Base-by-base conservation (phyloP, 2,797 vertebrate genomes). In the Cossypha caffra region DNA sequence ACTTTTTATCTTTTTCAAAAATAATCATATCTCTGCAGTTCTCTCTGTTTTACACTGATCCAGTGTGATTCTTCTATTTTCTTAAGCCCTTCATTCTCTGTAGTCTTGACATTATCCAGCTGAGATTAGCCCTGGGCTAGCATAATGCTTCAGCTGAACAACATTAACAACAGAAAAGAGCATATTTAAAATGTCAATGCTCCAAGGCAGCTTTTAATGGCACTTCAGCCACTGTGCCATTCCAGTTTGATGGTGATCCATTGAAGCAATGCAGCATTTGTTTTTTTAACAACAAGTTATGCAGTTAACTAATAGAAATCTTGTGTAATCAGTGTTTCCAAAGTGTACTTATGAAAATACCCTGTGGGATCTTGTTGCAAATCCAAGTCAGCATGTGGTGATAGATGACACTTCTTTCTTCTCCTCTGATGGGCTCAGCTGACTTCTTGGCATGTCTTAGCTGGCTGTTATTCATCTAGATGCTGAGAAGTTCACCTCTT, bases 331-430 rank as follows among this genome's bases (percentile, higher is more conserved):
- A 57, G 52, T 51, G 81, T 89, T 92, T 95, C 85, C 50, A 89
- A 95, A 95, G 55, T 45, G 33, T 38, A 61, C 72, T 95, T 93
- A 67, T 86, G 87, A 95, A 96, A 96, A 93, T 79, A 77, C 52
- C 29, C 1, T 52, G 58, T 82, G 81, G 63, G 57, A 82, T 91
- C 55, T 79, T 86, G 37, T 33, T 88, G 86, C 89, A 91, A 87
- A 95, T 82, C 52, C 43, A 80, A 92, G 55, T 66, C 63, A 24
- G 54, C 66, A 42, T n/a, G 33, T 76, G 54, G 51, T 55, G 48
- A 83, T 20, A 91, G 61, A 64, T 76, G 35, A 37, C 9, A 6
- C 52, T 73, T 83, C 79, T 86, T 76, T 59, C 40, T 91, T 94
- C 68, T 77, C 64, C 64, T 74, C 82, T 77, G 61, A 91, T 68